phyloP scores from a whole-genome alignment of 2,797 vertebrate genomes.

The Numenius phaeopus region DNA sequence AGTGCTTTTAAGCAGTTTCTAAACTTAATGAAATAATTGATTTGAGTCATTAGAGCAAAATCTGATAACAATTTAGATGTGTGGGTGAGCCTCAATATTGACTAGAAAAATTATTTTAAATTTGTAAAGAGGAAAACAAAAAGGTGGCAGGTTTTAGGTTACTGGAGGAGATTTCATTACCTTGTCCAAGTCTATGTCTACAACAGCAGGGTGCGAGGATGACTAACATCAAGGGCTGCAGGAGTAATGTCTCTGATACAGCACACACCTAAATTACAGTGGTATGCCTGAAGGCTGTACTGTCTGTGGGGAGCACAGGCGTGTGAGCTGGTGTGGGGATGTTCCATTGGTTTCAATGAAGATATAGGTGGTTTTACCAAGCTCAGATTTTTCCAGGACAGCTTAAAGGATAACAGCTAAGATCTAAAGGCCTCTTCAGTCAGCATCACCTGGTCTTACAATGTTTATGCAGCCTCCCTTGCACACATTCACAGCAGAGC shows the following conservation, averaged over 20 bases:
- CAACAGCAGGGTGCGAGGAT: not conserved
- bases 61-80: not conserved
- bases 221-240: not conserved
- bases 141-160: not conserved
- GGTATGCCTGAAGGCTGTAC: not conserved
- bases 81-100: not conserved
- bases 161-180: not conserved
- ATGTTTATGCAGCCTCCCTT: not conserved
- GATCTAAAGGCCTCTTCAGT: not conserved
- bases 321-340: not conserved
- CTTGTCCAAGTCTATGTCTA: not conserved
- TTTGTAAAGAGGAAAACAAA: not conserved
- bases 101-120: not conserved
- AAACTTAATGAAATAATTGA: not conserved
- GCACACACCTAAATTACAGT: accelerated
- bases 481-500: not conserved
- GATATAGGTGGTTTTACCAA: not conserved
- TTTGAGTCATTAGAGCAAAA: not conserved
- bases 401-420: not conserved
- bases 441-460: not conserved
- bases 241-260: not conserved
- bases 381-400: not conserved
- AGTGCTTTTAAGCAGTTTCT: not conserved
- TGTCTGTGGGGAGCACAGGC: not conserved
- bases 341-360: not conserved